Evolutionary conservation across 2,113 vertebrate genomes (phyloP).

Genomic region (Delphinus delphis): DNA sequence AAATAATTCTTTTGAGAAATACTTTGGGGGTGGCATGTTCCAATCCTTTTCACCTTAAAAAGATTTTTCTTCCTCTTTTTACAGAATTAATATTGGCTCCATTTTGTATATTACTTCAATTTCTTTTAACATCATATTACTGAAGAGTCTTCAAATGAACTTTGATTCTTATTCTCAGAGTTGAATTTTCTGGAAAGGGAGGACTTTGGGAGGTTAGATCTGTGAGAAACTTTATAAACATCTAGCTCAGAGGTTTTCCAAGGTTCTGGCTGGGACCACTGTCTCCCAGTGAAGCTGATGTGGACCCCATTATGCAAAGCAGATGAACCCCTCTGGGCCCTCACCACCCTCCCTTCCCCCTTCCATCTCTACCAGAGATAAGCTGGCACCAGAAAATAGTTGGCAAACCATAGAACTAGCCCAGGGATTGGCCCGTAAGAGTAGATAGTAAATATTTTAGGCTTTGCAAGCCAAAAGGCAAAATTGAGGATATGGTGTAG

Average conservation of each 20-base stretch:
- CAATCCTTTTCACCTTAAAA: background rate
- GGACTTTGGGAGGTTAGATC: background rate
- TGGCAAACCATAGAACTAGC: background rate
- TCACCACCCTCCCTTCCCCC: background rate
- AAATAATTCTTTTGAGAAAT: background rate
- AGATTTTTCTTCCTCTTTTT: background rate
- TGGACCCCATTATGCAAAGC: background rate
- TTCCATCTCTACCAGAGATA: background rate
- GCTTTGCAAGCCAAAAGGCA: background rate
- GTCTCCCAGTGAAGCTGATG: background rate
- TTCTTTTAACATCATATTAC: constrained; percentile 1
- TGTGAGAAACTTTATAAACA: background rate
- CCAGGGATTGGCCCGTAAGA: background rate
- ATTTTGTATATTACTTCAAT: constrained; percentile 6
- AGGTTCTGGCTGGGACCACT: background rate
- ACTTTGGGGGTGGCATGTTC: background rate
- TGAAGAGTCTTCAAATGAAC: background rate
- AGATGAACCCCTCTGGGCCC: background rate
- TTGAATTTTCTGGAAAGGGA: background rate
- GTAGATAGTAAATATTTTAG: background rate
- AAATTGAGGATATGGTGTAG: background rate
- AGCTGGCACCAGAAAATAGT: background rate
- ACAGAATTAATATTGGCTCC: background rate
- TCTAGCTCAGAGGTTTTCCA: background rate
- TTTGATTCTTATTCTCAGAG: background rate